These are phyloP conservation scores for Ashinkailepas kermadecensis DNA, from an alignment of 2,888 invertebrate species.

Conservation along the genomic window DNA sequence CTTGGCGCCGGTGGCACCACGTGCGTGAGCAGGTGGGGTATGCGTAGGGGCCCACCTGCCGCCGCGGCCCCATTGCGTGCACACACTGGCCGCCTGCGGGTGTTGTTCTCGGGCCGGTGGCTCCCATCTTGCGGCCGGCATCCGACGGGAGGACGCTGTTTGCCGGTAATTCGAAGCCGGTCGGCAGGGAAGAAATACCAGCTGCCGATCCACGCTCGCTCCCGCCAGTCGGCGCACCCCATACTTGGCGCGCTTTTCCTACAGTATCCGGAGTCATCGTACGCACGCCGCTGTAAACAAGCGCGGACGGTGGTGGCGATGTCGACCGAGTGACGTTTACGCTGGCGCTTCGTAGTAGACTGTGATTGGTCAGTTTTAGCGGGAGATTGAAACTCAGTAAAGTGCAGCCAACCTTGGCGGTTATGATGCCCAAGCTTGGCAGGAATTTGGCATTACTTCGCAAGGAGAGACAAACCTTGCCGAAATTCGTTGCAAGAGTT, in stretches of 20 bases:
- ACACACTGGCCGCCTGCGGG: background rate
- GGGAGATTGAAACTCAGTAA: background rate
- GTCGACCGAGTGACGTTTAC: background rate
- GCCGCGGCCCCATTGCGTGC: no score
- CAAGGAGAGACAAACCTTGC: no score
- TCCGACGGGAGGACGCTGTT: background rate
- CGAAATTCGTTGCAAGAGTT: no score
- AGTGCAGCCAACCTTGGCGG: background rate
- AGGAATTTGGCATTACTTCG: background rate
- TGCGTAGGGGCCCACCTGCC: no score
- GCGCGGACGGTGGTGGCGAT: background rate
- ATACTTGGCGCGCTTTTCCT: background rate
- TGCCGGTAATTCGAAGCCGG: background rate
- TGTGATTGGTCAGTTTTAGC: background rate
- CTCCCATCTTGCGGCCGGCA: constrained; percentile 11
- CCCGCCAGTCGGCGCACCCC: background rate
- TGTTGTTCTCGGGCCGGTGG: background rate
- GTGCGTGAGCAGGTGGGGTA: no score
- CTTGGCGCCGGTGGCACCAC: no score
- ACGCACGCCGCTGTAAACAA: background rate
- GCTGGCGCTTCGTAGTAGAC: background rate
- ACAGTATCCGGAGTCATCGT: constrained; percentile 13
- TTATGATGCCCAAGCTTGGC: background rate
- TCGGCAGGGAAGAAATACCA: background rate
- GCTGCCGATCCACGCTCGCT: background rate